Conservation (phyloP, 2,797 vertebrate genomes). For the Gymnopithys bicolor region DNA sequence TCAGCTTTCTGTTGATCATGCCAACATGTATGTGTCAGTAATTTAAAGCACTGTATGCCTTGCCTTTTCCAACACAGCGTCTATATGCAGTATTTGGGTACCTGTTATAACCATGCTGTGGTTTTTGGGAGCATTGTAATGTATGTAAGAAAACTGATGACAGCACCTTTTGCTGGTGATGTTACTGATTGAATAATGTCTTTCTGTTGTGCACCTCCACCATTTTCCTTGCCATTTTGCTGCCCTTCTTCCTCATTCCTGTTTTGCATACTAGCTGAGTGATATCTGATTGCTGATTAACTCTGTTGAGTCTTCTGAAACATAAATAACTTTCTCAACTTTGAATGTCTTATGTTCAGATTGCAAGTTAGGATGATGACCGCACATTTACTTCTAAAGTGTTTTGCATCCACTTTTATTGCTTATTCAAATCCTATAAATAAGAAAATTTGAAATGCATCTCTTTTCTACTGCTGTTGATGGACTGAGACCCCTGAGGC, state of each 20-base stretch:
- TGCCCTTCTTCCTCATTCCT: not conserved
- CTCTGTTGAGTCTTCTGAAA: constrained; percentile 16
- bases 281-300: constrained; percentile 18
- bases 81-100: not conserved
- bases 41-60: not conserved
- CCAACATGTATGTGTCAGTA: accelerated
- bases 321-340: constrained; percentile 48
- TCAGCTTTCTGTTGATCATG: not conserved
- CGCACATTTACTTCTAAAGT: constrained; percentile 44
- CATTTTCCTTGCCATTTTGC: constrained; percentile 5
- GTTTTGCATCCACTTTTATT: constrained; percentile 37
- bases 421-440: constrained; percentile 59
- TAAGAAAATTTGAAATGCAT: constrained; percentile 53
- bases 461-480: constrained; percentile 31
- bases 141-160: not conserved
- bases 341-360: constrained; percentile 25
- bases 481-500: constrained; percentile 49
- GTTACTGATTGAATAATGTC: not conserved
- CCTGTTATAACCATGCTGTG: not conserved
- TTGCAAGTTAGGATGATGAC: constrained; percentile 53
- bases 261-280: constrained; percentile 13
- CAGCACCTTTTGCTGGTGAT: not conserved
- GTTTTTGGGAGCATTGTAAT: not conserved
- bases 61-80: not conserved
- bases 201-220: not conserved